Evolutionary conservation across 2,113 vertebrate genomes (phyloP), one percentile per base, ranked within the genome.

Genomic region (Anas platyrhynchos): DNA sequence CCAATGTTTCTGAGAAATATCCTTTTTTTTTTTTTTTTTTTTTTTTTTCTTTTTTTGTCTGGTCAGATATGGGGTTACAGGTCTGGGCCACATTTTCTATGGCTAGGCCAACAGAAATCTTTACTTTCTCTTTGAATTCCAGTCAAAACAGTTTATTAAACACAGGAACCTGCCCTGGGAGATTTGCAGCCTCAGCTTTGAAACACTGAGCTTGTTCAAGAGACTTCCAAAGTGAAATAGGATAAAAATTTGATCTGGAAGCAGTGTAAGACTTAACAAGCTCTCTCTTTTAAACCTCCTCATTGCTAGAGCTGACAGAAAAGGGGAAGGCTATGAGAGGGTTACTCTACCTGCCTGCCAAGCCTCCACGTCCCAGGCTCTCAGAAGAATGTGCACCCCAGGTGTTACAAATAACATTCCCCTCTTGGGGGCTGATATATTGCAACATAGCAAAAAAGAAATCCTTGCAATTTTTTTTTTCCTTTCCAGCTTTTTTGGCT

Each of bases 121-220:
- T 92, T 89, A 67, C 56, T 95, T 96, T 91, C 27, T 14, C 61
- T 88, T 88, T 90, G 56, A 88, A 93, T 92, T 92, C 85, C 90
- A 84, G 80, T 88, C 79, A 88, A 95, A 96, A 92, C 43, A 83
- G n/a, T 54, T 87, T 96, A 88, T 83, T 93, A 91, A 96, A 96
- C 34, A 67, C 36, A 68, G 72, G 48, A 90, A 23, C 56, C 46
- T 86, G 94, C 91, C 89, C 82, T 80, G 44, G 44, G 84, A 91
- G 74, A 62, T 85, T 87, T 89, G 31, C 67, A 94, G 74, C 58
- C 48, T 72, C 54, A 85, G 27, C 80, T 94, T 79, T 87, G 81
- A 89, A 95, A 72, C 18, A 0, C 62, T 85, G 89, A 66, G 34
- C 34, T 82, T 89, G 69, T 87, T 84, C 54, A 87, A 91, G 44